Conservation (phyloP, 2,888 invertebrate genomes). For the Harpagoxenus sublaevis region DNA sequence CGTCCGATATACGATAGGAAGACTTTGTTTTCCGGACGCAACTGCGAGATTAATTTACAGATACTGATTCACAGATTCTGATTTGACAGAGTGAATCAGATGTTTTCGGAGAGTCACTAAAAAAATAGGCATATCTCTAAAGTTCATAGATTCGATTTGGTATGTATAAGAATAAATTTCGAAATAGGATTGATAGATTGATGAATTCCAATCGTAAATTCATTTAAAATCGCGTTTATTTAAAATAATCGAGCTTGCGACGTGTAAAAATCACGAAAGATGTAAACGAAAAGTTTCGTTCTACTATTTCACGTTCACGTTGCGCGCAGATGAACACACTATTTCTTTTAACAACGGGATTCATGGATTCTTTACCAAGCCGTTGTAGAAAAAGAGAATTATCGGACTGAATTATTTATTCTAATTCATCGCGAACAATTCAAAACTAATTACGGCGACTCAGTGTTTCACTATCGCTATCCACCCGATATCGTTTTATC, state of each 20-base stretch:
- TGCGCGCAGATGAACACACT: not conserved
- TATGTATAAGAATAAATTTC: not conserved
- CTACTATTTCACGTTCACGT: not conserved
- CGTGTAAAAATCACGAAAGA: not conserved
- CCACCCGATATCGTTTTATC: not conserved
- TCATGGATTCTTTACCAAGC: not conserved
- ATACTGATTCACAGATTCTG: not conserved
- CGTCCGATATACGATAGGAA: not conserved
- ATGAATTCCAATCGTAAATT: not conserved
- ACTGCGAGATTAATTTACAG: not conserved
- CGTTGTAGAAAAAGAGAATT: not conserved
- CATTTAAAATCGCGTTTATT: not conserved
- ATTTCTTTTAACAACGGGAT: not conserved
- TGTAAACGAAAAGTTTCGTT: not conserved
- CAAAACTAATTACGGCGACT: not conserved
- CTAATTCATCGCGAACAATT: not conserved
- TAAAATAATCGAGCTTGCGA: not conserved
- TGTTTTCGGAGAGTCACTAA: not conserved
- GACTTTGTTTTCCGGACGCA: not conserved
- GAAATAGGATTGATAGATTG: not conserved
- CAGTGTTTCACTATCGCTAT: constrained; percentile 1
- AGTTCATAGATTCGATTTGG: not conserved
- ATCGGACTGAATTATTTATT: not conserved
- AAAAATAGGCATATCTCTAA: not conserved
- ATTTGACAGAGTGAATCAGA: not conserved